Percentiles rank a stretch among this genome's conserved stretches.
Evolutionary conservation across 2,888 invertebrate species (phyloP).

Genomic region (Eustalomyia histrio): DNA sequence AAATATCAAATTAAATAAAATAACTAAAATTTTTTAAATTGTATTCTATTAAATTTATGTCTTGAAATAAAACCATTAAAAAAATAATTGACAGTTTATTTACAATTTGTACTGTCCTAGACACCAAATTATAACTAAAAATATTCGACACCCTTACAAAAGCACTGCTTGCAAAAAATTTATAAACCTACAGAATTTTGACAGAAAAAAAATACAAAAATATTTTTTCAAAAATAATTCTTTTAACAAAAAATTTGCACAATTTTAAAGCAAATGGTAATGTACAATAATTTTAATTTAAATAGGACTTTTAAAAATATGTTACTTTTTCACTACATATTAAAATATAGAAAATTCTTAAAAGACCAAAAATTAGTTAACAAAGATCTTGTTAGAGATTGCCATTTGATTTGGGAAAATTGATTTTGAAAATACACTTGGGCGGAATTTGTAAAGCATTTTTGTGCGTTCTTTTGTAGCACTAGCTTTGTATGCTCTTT

Average conservation of each 20-base stretch:
- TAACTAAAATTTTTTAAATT: no score
- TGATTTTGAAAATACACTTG: constrained; percentile 29
- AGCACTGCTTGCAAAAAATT: no score
- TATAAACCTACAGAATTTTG: background rate
- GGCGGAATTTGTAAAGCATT: background rate
- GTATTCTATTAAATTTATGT: no score
- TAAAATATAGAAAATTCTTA: background rate
- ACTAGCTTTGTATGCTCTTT: constrained; percentile 54
- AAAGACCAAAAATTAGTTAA: background rate
- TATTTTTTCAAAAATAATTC: background rate
- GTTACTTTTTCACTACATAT: background rate
- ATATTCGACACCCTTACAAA: no score
- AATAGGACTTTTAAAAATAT: background rate
- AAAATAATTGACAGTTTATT: no score
- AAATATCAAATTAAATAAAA: no score
- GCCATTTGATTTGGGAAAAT: constrained; percentile 18
- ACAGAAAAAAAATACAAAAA: background rate
- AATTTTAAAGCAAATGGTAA: constrained; percentile 47
- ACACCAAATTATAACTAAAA: no score
- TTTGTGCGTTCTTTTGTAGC: constrained; percentile 42
- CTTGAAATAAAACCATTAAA: no score
- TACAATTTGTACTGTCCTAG: no score
- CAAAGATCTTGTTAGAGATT: constrained; percentile 56
- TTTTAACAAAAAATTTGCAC: background rate
- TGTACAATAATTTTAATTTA: constrained; percentile 41